Evolutionary conservation across 2,113 vertebrate genomes (phyloP), one percentile per base, ranked within the genome.

Genomic region (Hemiprocne comata): DNA sequence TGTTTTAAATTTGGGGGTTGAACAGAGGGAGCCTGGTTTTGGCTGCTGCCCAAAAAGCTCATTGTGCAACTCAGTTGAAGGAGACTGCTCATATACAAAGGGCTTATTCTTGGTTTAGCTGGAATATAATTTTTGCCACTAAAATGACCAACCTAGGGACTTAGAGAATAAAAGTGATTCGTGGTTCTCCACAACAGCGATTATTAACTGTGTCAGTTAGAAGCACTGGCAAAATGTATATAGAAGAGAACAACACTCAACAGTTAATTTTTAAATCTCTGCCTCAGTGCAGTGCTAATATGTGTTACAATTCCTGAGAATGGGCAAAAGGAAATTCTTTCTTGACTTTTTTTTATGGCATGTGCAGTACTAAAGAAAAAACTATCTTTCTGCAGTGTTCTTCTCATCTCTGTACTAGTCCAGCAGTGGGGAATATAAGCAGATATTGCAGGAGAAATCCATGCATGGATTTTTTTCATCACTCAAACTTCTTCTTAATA

Each of bases 21-120:
- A 97, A 86, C 57, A 95, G 95, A 94, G 94, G 87, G 85, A 96
- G 84, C 74, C 80, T 94, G 77, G 66, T 87, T 96, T 98, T 98
- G 98, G 97, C 98, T 92, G 83, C 79, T 87, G 60, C 95, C 97
- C 98, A 98, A 96, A 92, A 85, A 79, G 96, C 93, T 97, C 88
- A 92, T 98, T 98, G 96, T 97, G 92, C 91, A 95, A 95, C 87
- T 94, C 88, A 65, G 71, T 90, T 93, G 95, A 97, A 97, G 95
- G 97, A 97, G 94, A 95, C 87, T 91, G 87, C 93, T 97, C 94
- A 33, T 91, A 93, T 94, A 97, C 97, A 97, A 98, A 98, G 97
- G 97, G 55, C 96, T 97, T 97, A 97, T 98, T 98, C 97, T 98
- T 97, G 95, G 73, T 85, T 97, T 95, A 95, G 92, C 94, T 95